Evolutionary conservation across 2,888 invertebrate genomes (phyloP), one percentile per base, ranked within the genome.

Genomic region (Calameuta idolon): DNA sequence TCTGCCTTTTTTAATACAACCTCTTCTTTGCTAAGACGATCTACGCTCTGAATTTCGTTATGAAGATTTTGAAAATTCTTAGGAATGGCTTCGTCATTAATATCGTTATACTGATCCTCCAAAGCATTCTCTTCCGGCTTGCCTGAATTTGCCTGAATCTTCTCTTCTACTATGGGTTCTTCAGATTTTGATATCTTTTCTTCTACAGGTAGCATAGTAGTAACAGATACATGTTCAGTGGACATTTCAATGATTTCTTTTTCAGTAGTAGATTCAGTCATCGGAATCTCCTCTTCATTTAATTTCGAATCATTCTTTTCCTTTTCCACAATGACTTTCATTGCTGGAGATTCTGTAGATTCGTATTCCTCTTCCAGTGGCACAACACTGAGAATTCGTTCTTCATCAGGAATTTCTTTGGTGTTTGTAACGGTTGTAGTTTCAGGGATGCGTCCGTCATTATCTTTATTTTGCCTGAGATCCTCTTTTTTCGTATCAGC

Each of bases 81-180:
- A 11, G 83, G 80, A 40, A 87, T 75, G 37, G 79, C 79, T 69
- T 91, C 90, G 75, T 91, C 90, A 0, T 79, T 82, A 77, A 91
- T 91, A 77, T 91, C 91, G 35, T 91, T 91, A 76, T 91, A 90
- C 76, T 86, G 89, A 81, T 91, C 91, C 83, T 91, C 91, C 4
- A 87, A 82, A 3, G 84, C 84, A 73, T 88, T 89, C 73, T 88
- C 88, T 74, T 88, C 87, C 4, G 83, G 78, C 77, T 88, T 89
- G 33, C 81, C 85, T 4, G 79, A 79, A 12, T 81, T 79, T 34
- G 68, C 74, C 11, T 75, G 75, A 15, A 35, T 34, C 34, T 77
- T 81, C 37, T 79, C 76, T 23, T 79, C 76, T n/a, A 68, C 34
- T 5, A 11, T 12, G 12, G 73, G 69, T 33, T 79, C 76, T 31